These are phyloP conservation scores for Glossophaga mutica DNA, from an alignment of 2,797 vertebrate genomes.

Conservation along the genomic window DNA sequence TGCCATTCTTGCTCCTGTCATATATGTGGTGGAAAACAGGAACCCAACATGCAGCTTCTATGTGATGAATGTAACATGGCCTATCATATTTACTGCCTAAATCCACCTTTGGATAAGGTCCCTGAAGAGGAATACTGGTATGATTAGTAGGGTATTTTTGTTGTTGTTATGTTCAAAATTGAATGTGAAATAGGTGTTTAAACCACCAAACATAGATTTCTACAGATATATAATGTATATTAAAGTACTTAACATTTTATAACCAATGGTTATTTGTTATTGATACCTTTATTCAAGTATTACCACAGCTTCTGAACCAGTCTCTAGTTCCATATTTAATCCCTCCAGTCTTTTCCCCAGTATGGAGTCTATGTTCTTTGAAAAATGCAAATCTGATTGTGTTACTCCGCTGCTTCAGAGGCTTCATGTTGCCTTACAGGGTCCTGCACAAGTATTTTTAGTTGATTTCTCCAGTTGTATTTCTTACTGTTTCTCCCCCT, in stretches of 20 bases:
- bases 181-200: neutral
- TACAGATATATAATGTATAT: neutral
- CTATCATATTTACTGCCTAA: slow-evolving; percentile 98
- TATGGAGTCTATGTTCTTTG: neutral
- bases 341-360: neutral
- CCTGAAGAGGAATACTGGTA: slow-evolving; percentile 99
- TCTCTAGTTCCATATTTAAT: neutral
- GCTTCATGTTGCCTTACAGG: neutral
- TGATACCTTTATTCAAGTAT: neutral
- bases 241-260: neutral
- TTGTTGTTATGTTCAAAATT: neutral
- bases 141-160: slow-evolving; percentile 70
- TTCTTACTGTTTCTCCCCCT: neutral
- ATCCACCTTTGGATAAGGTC: slow-evolving; percentile 95
- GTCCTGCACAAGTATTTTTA: neutral
- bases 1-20: slow-evolving; percentile 97
- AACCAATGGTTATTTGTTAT: neutral
- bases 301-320: neutral
- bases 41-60: slow-evolving; percentile 97
- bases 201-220: neutral
- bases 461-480: neutral
- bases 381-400: neutral
- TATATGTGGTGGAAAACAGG: slow-evolving; percentile 96
- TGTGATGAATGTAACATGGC: slow-evolving; percentile 99
- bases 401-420: neutral